Percentiles rank a stretch among this genome's conserved stretches.
These are phyloP conservation scores for Hetaerina titia DNA, from an alignment of 2,888 invertebrate genomes.

Conservation along the genomic window DNA sequence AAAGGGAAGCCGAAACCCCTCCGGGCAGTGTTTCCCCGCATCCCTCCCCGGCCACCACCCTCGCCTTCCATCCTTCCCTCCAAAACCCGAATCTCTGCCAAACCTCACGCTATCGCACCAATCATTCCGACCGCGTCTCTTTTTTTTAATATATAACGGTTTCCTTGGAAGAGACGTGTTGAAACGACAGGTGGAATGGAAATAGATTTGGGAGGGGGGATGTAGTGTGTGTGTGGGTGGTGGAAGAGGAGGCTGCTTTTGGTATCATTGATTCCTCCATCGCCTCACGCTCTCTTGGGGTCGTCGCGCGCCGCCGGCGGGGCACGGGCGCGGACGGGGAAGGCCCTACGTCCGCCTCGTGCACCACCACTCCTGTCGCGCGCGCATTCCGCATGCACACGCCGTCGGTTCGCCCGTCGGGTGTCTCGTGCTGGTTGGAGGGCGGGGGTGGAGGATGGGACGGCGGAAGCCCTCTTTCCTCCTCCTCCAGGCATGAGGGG, in stretches of 20 bases:
- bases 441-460: not conserved
- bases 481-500: not conserved
- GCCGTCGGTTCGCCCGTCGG: not conserved
- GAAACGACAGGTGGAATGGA: not conserved
- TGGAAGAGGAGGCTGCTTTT: not conserved
- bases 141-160: not conserved
- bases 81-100: not conserved
- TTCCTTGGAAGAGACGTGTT: not conserved
- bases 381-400: too few species aligned
- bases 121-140: constrained; percentile 21
- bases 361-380: too few species aligned
- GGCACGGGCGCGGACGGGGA: too few species aligned
- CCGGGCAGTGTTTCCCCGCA: not conserved
- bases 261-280: not conserved
- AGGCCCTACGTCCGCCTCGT: too few species aligned
- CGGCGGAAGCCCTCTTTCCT: not conserved
- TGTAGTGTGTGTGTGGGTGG: too few species aligned
- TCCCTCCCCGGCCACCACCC: not conserved
- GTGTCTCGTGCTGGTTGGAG: not conserved
- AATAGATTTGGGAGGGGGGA: not conserved
- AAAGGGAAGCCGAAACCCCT: not conserved
- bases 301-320: too few species aligned
- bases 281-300: not conserved
- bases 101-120: not conserved
- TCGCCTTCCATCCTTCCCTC: not conserved